Base-by-base conservation (phyloP, 2,888 invertebrate species). In the Nudaria mundana region DNA sequence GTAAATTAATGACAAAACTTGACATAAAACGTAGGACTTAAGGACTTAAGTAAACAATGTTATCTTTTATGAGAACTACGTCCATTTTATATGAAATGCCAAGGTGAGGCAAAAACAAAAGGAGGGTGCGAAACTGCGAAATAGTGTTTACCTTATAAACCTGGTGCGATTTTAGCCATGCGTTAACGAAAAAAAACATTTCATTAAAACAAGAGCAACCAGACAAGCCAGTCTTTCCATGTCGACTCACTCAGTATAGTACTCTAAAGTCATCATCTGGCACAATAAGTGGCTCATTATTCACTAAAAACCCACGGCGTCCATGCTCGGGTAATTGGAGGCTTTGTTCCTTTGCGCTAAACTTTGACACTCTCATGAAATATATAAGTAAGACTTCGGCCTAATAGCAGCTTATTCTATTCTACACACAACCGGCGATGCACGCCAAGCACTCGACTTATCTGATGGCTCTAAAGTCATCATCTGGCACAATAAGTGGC, bases 291-390 rank as follows among this genome's bases (percentile, higher is more conserved):
- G 78, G 78, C 83, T 85, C 85, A 86, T 88, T 86, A 87, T 84
- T 85, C 83, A 85, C 84, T 85, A 85, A 87, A 86, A 84, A 84
- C 85, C 80, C 82, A 85, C 81, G 76, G 85, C 86, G 78, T 81
- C 84, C 83, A 72, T 74, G 79, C 75, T 74, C 71, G 74, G 82
- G 78, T 87, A 87, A 87, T 87, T 85, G 84, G 79, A 81, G 80
- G 82, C 84, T 86, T 85, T 86, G 83, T 85, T 83, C 81, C 81
- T 83, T 82, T 78, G 76, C 81, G 71, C 74, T 67, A 66, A 67
- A 78, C 84, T 81, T 76, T 81, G 80, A 76, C 74, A 79, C 81
- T 76, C 74, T 70, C 68, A 66, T 71, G 71, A 73, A 76, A 75
- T 76, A 68, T 70, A 66, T 65, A 67, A 69, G 69, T 67, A 63